Percentiles rank a stretch among this genome's conserved stretches.
These are phyloP conservation scores for Dicyrtoma fusca DNA, from an alignment of 2,888 invertebrate genomes.

Conservation along the genomic window DNA sequence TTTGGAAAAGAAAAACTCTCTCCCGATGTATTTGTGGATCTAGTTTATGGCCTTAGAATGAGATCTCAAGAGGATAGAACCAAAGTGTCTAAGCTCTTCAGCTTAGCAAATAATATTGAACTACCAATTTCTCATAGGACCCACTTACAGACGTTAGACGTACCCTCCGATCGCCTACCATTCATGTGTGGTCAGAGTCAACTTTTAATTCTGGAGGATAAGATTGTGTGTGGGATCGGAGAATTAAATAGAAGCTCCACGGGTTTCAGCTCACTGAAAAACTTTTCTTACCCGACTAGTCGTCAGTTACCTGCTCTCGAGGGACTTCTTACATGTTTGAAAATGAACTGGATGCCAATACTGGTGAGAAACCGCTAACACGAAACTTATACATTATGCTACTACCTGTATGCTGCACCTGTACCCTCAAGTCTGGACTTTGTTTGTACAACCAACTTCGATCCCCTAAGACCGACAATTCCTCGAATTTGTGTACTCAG, in stretches of 20 bases:
- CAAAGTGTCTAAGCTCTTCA: constrained; percentile 63
- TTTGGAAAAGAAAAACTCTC: constrained; percentile 59
- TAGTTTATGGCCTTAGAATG: constrained; percentile 88
- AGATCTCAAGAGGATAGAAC: constrained; percentile 75
- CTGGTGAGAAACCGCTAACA: constrained; percentile 67
- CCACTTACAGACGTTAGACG: too few species aligned
- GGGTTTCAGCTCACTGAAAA: neutral
- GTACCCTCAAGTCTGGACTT: too few species aligned
- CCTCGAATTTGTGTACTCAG: too few species aligned
- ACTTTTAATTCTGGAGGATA: constrained; percentile 37
- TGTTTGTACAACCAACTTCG: too few species aligned
- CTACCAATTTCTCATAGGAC: too few species aligned
- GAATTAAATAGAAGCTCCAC: constrained; percentile 31
- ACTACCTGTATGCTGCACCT: too few species aligned
- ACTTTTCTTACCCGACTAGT: constrained; percentile 59
- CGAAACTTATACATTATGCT: too few species aligned
- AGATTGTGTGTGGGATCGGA: constrained; percentile 47
- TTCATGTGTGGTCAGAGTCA: constrained; percentile 48
- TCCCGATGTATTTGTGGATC: constrained; percentile 70
- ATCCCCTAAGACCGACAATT: too few species aligned
- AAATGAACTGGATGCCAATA: constrained; percentile 91
- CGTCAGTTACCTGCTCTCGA: constrained; percentile 71
- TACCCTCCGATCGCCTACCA: too few species aligned
- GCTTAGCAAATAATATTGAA: neutral
- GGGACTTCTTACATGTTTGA: constrained; percentile 80